Percentiles rank a stretch among this genome's conserved stretches.
Conservation (phyloP, 2,888 invertebrate species). For the Hemaris fuciformis region DNA sequence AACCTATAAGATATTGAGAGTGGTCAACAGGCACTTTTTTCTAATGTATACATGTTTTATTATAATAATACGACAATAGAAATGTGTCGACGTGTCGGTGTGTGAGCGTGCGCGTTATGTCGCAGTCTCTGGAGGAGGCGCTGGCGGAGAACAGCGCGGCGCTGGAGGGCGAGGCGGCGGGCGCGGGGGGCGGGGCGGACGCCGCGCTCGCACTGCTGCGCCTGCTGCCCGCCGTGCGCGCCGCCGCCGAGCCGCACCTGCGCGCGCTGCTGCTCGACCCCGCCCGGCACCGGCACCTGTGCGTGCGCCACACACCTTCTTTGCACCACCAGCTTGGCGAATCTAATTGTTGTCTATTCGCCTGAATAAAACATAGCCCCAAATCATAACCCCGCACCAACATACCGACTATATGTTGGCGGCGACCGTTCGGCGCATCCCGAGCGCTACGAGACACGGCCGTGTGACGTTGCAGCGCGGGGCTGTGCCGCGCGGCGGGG, state of each 20-base stretch:
- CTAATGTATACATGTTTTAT: too few species aligned
- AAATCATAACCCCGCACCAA: too few species aligned
- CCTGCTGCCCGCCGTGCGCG: constrained; percentile 36
- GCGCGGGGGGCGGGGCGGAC: constrained; percentile 22
- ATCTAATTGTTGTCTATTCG: too few species aligned
- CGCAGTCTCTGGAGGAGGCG: constrained; percentile 19
- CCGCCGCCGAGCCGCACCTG: constrained; percentile 22
- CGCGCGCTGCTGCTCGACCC: constrained; percentile 19
- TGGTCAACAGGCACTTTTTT: too few species aligned
- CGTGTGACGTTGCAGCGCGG: constrained; percentile 18
- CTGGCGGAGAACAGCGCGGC: constrained; percentile 19
- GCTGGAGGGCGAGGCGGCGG: constrained; percentile 26
- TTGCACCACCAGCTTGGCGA: too few species aligned
- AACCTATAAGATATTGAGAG: too few species aligned
- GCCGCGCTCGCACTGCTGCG: constrained; percentile 28
- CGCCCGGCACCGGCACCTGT: neutral
- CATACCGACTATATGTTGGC: constrained; percentile 12
- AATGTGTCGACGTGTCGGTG: too few species aligned
- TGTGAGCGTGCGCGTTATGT: neutral
- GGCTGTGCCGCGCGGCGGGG: constrained; percentile 44
- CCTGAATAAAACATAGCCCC: too few species aligned
- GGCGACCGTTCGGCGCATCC: too few species aligned
- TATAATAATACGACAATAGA: neutral
- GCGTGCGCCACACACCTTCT: neutral
- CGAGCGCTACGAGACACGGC: too few species aligned